A percentile compares a stretch with the other conserved stretches of the same genome.
Conservation (phyloP, 2,113 vertebrate genomes). For the Hirundichthys speculiger region DNA sequence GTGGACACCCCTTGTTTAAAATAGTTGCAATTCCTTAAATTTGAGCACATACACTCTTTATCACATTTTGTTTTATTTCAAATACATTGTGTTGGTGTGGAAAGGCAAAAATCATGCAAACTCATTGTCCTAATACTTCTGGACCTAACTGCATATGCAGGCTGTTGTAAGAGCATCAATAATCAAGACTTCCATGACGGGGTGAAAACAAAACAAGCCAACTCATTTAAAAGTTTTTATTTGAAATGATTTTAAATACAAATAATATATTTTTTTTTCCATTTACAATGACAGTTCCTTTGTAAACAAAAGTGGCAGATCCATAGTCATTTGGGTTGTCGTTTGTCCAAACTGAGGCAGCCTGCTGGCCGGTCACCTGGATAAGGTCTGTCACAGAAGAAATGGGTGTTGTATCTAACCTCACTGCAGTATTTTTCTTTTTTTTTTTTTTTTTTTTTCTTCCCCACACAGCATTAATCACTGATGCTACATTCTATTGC, state of each 20-base stretch:
- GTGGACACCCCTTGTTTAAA: no score
- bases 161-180: no score
- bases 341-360: slow-evolving; percentile 52
- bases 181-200: no score
- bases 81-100: no score
- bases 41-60: no score
- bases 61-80: no score
- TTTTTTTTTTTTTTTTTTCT: slow-evolving; percentile 21
- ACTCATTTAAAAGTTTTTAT: slow-evolving; percentile 87
- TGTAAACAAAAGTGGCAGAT: slow-evolving; percentile 88
- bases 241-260: slow-evolving; percentile 93
- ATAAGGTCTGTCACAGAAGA: slow-evolving; percentile 47
- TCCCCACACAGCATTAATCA: slow-evolving; percentile 60
- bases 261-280: slow-evolving; percentile 86
- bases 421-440: slow-evolving; percentile 63
- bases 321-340: slow-evolving; percentile 70
- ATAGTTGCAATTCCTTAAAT: no score
- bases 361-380: slow-evolving; percentile 24
- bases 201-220: not conserved
- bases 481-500: slow-evolving; percentile 80
- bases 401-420: slow-evolving; percentile 57
- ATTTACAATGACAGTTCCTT: slow-evolving; percentile 90
- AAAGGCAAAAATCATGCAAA: no score
- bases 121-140: no score
- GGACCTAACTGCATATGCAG: no score